Evolutionary conservation across 2,888 invertebrate species (phyloP), one percentile per base, ranked within the genome.

Genomic region (Xylocampa areola): DNA sequence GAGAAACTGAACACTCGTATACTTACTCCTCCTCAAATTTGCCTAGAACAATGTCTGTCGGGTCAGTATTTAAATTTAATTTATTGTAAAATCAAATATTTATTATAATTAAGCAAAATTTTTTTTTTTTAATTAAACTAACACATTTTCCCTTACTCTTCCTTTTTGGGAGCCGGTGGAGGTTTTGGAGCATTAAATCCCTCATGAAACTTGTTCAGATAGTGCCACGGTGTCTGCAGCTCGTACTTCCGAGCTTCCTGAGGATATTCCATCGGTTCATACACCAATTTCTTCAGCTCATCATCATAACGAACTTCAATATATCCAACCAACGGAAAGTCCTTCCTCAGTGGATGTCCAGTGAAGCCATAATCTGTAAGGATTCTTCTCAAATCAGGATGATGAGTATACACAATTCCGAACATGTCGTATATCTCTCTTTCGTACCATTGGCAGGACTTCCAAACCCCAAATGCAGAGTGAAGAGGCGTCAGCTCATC

Each of bases 351-450:
- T 6, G 94, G 94, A 72, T 94, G 93, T 0, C 94, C 94, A 30
- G 48, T 63, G 44, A 94, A 93, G 0, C 93, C 94, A 45, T 94
- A 94, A 74, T 93, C 93, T 0, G 93, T 93, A 2, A 93, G 77
- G 49, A 93, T 76, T 53, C 93, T 82, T 17, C 93, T 82, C 64
- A 93, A 82, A 73, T 93, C 93, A 0, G 93, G 93, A 65, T 93
- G 92, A 72, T 92, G 87, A 8, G 80, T 84, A 59, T 91, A 93
- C 8, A 93, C 78, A 3, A 93, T 70, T 2, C 93, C 93, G 52
- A 85, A 93, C 89, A 93, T 87, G 32, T 93, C 93, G 35, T 90
- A 93, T 4, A 89, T 83, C 79, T 93, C 93, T 57, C 93, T 82
- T 67, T 93, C 93, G 10, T 79, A 85, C 80, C 81, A 84, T 19